Evolutionary conservation across 2,888 invertebrate genomes (phyloP), one percentile per base, ranked within the genome.

Genomic region (Apodemia mormo): DNA sequence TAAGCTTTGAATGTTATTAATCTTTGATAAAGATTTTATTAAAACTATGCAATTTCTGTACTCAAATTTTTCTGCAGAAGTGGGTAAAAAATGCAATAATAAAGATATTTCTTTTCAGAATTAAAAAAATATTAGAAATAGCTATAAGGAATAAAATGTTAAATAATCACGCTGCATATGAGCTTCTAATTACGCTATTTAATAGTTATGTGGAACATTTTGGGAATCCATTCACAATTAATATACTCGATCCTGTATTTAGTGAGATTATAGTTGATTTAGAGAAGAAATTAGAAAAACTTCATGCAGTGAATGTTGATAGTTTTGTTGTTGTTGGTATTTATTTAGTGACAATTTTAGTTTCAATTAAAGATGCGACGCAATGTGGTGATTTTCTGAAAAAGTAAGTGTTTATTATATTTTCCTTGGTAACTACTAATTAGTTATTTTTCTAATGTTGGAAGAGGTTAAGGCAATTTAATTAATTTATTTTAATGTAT

Each of bases 221-320:
- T 81, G 96, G 96, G 8, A 89, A 90, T 72, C 92, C 94, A 58
- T 96, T 97, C 81, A 94, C 95, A 0, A 84, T 83, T 69, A 85
- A 86, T 33, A 92, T 95, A 82, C 82, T 96, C 67, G 94, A 94
- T 77, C 94, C 95, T 22, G 83, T 94, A 67, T 95, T 96, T 77
- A 85, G 88, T 68, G 89, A 94, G 29, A 94, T 94, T 58, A 92
- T 96, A 70, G 85, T 89, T 67, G 94, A 93, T 74, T 84, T 96
- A 71, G 96, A 96, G 81, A 93, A 94, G 75, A 94, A 94, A 79
- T 90, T 96, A 80, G 94, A 94, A 76, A 95, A 94, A 82, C 84
- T 90, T 69, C 94, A 91, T 75, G 82, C 83, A 70, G 90, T 93
- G 77, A 94, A 90, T 81, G 91, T 89, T 75, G 94, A 94, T 37